Base-by-base conservation (phyloP, 2,113 vertebrate species). In the Sclerurus mexicanus region DNA sequence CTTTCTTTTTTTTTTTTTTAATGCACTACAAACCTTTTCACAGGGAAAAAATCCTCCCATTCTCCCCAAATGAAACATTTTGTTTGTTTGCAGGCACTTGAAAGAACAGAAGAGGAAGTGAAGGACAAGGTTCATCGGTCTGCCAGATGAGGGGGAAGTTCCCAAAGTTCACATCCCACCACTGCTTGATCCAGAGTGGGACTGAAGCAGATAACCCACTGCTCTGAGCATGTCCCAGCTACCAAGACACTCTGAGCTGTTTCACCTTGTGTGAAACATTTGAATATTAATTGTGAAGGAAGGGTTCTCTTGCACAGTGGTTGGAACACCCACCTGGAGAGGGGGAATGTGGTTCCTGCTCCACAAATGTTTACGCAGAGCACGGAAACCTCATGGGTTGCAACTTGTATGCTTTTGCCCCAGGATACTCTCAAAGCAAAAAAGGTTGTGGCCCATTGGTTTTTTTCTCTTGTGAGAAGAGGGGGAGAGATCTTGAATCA, bases 101-200 rank as follows among this genome's bases (percentile, higher is more conserved):
- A 97, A 96, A 96, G 89, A 88, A 76, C 27, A 91, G 83, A 81
- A 90, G 35, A 93, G 89, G 94, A 96, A 96, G 86, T 14, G 8
- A 81, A 92, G 56, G 56, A 95, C 7, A 18, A 66, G 73, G 52
- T 95, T 96, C 95, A 97, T 92, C 52, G 0, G 95, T 86, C 84
- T 95, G 94, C 95, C 95, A 96, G 95, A 97, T 96, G 96, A 88
- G 69, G 39, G 95, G 91, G 91, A 95, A 95, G 91, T 95, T 95
- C 76, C 86, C 87, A 89, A 95, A 95, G 94, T 95, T 97, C 96
- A 96, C 62, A 85, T 91, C 73, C 68, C 91, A 95, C 78, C 72
- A n/a, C 86, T 89, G 68, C 84, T 87, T 4, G 0, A 71, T 81
- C 47, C 80, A 68, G 56, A 81, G 89, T 30, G 44, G 77, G 84